phyloP scores from a whole-genome alignment of 2,113 vertebrate species.

The Stomatorhinus ivindoensis region DNA sequence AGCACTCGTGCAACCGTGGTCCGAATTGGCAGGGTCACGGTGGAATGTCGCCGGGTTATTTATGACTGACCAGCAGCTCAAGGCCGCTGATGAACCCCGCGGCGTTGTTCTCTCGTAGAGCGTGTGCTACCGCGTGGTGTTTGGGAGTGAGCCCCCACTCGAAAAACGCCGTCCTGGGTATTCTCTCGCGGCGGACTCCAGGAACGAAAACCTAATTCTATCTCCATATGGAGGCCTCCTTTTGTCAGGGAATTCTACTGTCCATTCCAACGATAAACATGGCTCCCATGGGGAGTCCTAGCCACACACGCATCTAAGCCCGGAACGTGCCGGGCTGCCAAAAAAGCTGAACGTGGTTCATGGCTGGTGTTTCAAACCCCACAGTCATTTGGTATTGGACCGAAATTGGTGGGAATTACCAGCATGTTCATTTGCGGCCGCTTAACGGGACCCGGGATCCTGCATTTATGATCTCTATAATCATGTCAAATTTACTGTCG shows the following conservation, averaged over 20 bases:
- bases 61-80: slow-evolving; percentile 4
- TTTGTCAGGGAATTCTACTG: slow-evolving; percentile 28
- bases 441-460: neutral
- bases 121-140: slow-evolving; percentile 18
- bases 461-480: neutral
- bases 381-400: neutral
- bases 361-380: neutral
- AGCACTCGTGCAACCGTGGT: neutral
- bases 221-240: slow-evolving; percentile 38
- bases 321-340: neutral
- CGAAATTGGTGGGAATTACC: neutral
- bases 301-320: neutral
- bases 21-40: neutral
- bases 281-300: neutral
- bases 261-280: neutral
- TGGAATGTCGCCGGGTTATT: neutral
- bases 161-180: slow-evolving; percentile 22
- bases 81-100: neutral
- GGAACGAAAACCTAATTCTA: slow-evolving; percentile 44
- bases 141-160: slow-evolving; percentile 17
- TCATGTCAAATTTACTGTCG: neutral
- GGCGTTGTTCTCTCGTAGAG: slow-evolving; percentile 10
- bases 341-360: neutral
- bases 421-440: neutral
- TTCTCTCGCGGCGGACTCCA: slow-evolving; percentile 20